These are phyloP conservation scores for Agonopterix alstromeriana DNA, from an alignment of 2,888 invertebrate species.

Conservation along the genomic window DNA sequence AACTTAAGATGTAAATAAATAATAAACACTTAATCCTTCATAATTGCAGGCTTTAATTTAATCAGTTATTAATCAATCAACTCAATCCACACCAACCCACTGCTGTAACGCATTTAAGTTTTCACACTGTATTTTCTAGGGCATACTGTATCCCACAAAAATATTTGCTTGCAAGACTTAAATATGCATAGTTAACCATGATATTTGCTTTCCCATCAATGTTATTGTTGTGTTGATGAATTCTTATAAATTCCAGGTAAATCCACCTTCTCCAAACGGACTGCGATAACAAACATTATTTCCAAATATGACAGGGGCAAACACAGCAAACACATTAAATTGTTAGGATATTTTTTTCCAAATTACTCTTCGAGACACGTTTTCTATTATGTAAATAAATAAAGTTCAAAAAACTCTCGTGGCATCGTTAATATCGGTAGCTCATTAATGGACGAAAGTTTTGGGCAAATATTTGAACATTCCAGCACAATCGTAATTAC, in stretches of 20 bases:
- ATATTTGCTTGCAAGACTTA: too few relatives aligned
- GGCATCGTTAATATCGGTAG: conserved; percentile 56
- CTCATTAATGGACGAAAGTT: conserved; percentile 72
- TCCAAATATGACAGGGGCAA: conserved; percentile 45
- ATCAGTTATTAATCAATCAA: too few relatives aligned
- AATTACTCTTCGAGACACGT: conserved; percentile 49
- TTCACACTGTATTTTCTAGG: too few relatives aligned
- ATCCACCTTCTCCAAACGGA: conserved; percentile 32
- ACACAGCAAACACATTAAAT: conserved; percentile 46
- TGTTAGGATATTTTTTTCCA: conserved; percentile 39
- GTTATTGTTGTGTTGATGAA: conserved; percentile 58
- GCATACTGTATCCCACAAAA: too few relatives aligned
- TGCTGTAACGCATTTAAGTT: too few relatives aligned
- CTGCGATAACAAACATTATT: conserved; percentile 54
- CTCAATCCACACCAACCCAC: too few relatives aligned
- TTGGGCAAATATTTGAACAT: conserved; percentile 67
- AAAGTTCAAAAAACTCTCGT: conserved; percentile 35
- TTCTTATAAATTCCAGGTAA: conserved; percentile 56
- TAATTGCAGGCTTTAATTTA: too few relatives aligned
- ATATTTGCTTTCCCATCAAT: conserved; percentile 58
- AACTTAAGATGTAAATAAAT: too few relatives aligned
- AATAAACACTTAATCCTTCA: too few relatives aligned
- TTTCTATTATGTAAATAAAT: conserved; percentile 48
- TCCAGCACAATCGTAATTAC: conserved; percentile 62
- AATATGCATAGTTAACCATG: not conserved